Conservation (phyloP, 2,888 invertebrate genomes). For the Mythimna albipuncta region DNA sequence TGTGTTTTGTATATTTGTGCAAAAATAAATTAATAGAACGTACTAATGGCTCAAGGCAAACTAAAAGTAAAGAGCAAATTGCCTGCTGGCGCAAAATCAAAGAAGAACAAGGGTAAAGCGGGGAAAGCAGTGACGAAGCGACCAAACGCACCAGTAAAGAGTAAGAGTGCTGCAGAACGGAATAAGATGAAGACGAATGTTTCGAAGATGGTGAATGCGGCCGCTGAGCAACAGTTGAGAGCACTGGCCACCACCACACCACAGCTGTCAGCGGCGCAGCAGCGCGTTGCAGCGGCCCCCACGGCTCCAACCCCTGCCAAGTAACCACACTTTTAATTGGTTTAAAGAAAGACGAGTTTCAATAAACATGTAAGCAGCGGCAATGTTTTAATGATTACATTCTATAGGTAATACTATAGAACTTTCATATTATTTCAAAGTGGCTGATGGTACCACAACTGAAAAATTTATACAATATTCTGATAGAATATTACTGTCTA, state of each 20-base stretch:
- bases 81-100: conserved; percentile 89
- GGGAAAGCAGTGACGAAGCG: conserved; percentile 91
- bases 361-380: no score
- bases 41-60: conserved; percentile 93
- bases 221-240: conserved; percentile 92
- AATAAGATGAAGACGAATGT: conserved; percentile 92
- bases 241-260: conserved; percentile 89
- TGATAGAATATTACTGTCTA: not conserved
- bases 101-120: conserved; percentile 89
- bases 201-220: conserved; percentile 93
- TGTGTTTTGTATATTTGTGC: conserved; percentile 19
- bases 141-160: conserved; percentile 92
- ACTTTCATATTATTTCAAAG: no score
- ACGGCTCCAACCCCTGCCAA: conserved; percentile 83
- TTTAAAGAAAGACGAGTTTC: not conserved
- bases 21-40: conserved; percentile 12
- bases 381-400: no score
- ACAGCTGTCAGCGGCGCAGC: conserved; percentile 87
- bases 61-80: conserved; percentile 92
- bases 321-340: conserved; percentile 54
- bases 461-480: not conserved
- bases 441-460: no score
- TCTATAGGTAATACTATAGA: no score
- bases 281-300: conserved; percentile 83
- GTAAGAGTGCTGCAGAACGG: conserved; percentile 91